phyloP scores from a whole-genome alignment of 1,140 invertebrate genomes.

The Trigoniulus corallinus region DNA sequence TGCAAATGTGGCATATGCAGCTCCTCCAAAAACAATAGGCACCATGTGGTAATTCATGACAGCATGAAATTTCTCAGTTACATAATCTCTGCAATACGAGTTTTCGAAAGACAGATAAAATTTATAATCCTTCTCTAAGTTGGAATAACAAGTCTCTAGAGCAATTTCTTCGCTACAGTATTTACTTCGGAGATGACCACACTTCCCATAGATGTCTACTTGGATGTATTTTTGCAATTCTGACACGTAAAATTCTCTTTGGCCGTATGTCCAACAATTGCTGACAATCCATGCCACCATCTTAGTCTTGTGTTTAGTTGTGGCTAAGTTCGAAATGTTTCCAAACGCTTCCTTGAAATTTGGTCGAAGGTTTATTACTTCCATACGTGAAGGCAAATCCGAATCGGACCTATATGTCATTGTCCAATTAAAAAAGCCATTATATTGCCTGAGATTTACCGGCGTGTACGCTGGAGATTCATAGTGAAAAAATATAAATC shows the following conservation, averaged over 20 bases:
- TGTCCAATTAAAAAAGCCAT: slow-evolving; percentile 47
- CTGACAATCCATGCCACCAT: slow-evolving; percentile 41
- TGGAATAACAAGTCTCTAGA: background rate
- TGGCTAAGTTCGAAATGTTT: slow-evolving; percentile 5
- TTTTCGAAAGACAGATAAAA: slow-evolving; percentile 66
- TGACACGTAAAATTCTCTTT: slow-evolving; percentile 38
- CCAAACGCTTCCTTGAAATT: slow-evolving; percentile 2
- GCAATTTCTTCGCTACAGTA: background rate
- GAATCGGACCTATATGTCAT: slow-evolving; percentile 52
- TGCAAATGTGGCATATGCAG: slow-evolving; percentile 21
- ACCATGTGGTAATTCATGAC: slow-evolving; percentile 24
- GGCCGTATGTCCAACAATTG: slow-evolving; percentile 36
- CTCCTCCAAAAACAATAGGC: slow-evolving; percentile 32
- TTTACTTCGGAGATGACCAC: too few relatives aligned
- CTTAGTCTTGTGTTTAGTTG: slow-evolving; percentile 13
- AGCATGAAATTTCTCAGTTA: slow-evolving; percentile 33
- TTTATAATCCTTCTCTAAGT: slow-evolving; percentile 32
- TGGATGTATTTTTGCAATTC: slow-evolving; percentile 34
- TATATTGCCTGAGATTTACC: background rate
- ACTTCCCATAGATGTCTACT: slow-evolving; percentile 39
- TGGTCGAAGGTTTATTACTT: slow-evolving; percentile 29
- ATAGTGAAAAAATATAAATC: slow-evolving; percentile 17
- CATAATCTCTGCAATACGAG: slow-evolving; percentile 46
- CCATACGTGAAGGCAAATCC: slow-evolving; percentile 49
- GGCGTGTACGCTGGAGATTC: slow-evolving; percentile 16